These are phyloP conservation scores for Heloderma charlesbogerti DNA, from an alignment of 2,113 vertebrate genomes.

Conservation along the genomic window DNA sequence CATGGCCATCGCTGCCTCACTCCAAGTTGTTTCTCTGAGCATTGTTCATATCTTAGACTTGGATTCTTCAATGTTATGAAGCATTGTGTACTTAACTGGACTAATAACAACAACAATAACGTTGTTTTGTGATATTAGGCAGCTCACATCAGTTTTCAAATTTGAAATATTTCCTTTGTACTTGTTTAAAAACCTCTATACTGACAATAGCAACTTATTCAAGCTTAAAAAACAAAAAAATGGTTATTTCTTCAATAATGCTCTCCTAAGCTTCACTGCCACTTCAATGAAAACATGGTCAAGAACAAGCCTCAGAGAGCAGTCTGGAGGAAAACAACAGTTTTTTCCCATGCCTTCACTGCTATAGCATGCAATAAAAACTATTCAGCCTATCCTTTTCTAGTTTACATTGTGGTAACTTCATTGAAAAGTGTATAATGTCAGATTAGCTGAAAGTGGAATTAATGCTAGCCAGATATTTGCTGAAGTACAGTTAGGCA, in stretches of 20 bases:
- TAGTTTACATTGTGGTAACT: constrained; percentile 66
- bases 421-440: constrained; percentile 66
- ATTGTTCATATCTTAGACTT: neutral
- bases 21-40: neutral
- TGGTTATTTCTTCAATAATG: constrained; percentile 54
- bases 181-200: constrained; percentile 39
- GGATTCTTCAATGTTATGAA: neutral
- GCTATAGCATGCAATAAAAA: constrained; percentile 57
- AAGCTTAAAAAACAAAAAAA: constrained; percentile 36
- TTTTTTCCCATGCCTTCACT: constrained; percentile 54
- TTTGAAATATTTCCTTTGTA: constrained; percentile 7
- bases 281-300: constrained; percentile 55
- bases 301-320: constrained; percentile 59
- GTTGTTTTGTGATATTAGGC: constrained; percentile 10
- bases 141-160: neutral
- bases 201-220: constrained; percentile 41
- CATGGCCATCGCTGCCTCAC: neutral
- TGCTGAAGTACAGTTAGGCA: constrained; percentile 42
- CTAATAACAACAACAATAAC: neutral
- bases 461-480: constrained; percentile 56
- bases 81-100: neutral
- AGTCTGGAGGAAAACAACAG: constrained; percentile 52
- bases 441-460: constrained; percentile 66
- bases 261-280: constrained; percentile 51
- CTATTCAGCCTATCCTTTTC: constrained; percentile 65